A percentile compares a stretch with the other conserved stretches of the same genome.
Conservation (phyloP, 2,888 invertebrate genomes). For the Drosophila maculinotata region DNA sequence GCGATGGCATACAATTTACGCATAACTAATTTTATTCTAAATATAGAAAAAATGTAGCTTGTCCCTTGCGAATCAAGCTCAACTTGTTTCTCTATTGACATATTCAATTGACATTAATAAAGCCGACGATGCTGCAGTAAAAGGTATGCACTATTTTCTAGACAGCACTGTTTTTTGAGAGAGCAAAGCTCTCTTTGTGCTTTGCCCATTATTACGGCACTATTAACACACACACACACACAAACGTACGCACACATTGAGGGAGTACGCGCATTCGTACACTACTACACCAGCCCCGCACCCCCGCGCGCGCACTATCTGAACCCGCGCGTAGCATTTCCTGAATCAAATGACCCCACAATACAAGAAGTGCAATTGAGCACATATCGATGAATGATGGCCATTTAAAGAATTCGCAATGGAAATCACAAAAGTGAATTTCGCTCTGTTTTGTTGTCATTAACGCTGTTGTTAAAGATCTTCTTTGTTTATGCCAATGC, state of each 20-base stretch:
- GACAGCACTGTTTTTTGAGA: constrained; percentile 47
- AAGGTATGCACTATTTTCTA: constrained; percentile 6
- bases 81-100: not conserved
- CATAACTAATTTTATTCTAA: no score
- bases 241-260: constrained; percentile 2
- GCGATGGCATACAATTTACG: no score
- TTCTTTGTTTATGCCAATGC: constrained; percentile 76
- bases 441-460: constrained; percentile 22
- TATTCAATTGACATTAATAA: constrained; percentile 3
- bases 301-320: constrained; percentile 1
- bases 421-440: constrained; percentile 14
- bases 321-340: constrained; percentile 62
- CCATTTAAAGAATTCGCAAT: constrained; percentile 57
- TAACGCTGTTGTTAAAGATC: constrained; percentile 34
- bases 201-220: constrained; percentile 58
- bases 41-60: no score
- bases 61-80: not conserved
- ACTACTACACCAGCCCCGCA: constrained; percentile 23
- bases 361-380: constrained; percentile 53
- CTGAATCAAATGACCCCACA: constrained; percentile 68
- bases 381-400: constrained; percentile 64
- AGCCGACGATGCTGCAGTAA: not conserved
- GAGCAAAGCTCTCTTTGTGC: constrained; percentile 53
- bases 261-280: constrained; percentile 15
- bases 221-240: constrained; percentile 45